phyloP scores from a whole-genome alignment of 64 coral and sea anemone genomes.

The Dendrophyllia cribrosa region DNA sequence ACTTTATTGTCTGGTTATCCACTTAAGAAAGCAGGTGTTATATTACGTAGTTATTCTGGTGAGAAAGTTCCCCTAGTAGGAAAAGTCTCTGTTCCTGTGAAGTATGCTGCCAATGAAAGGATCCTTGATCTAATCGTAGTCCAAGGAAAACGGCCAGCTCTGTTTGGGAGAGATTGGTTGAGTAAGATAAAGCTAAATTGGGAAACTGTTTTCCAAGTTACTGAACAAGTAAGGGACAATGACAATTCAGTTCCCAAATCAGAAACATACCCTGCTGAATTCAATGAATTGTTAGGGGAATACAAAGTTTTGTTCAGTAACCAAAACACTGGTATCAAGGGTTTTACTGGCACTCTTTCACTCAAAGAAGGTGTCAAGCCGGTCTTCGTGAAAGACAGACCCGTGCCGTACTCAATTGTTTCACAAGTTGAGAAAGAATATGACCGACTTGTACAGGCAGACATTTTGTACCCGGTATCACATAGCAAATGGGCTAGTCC shows the following conservation, averaged over 20 bases:
- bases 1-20: not conserved
- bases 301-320: constrained; percentile 1
- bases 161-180: constrained; percentile 63
- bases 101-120: not conserved
- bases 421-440: constrained; percentile 35
- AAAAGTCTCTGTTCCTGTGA: constrained; percentile 19
- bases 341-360: constrained; percentile 28
- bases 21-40: constrained; percentile 15
- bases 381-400: constrained; percentile 47
- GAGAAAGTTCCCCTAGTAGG: constrained; percentile 52
- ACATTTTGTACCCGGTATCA: constrained; percentile 29
- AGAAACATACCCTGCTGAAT: constrained; percentile 25
- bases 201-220: constrained; percentile 9
- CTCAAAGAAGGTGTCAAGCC: constrained; percentile 43
- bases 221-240: too few species aligned
- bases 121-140: constrained; percentile 35
- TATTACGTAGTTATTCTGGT: constrained; percentile 54
- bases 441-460: constrained; percentile 34
- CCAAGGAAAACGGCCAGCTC: constrained; percentile 24
- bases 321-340: constrained; percentile 39
- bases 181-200: constrained; percentile 25
- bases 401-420: constrained; percentile 41
- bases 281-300: constrained; percentile 29
- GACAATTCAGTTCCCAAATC: too few species aligned
- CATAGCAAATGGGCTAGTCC: constrained; percentile 24